These are phyloP conservation scores for Orussus abietinus DNA, from an alignment of 1,140 invertebrate species.

Conservation along the genomic window DNA sequence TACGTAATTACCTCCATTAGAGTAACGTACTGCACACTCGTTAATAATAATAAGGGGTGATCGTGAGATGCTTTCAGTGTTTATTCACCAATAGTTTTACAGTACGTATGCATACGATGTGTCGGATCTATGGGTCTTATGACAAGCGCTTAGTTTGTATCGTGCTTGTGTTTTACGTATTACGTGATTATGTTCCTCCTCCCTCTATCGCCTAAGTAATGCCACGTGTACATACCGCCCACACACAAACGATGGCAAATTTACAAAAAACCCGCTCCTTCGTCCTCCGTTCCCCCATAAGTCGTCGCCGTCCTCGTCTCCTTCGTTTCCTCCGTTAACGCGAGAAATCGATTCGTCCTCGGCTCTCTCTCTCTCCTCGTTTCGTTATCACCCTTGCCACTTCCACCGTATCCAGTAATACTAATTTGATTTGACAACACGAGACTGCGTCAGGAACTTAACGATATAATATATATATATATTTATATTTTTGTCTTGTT, in stretches of 20 bases:
- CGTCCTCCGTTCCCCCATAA: no score
- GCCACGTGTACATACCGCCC: constrained; percentile 27
- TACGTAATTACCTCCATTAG: no score
- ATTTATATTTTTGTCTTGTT: no score
- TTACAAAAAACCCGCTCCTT: constrained; percentile 30
- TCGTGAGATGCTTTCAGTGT: constrained; percentile 46
- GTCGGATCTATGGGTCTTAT: constrained; percentile 29
- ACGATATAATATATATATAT: constrained; percentile 25
- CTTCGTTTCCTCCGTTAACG: no score
- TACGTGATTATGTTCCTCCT: constrained; percentile 22
- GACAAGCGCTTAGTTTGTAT: constrained; percentile 30
- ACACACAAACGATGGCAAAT: constrained; percentile 35
- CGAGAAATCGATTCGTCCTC: no score
- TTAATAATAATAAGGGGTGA: no score
- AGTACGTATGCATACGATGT: constrained; percentile 41
- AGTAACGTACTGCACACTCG: no score
- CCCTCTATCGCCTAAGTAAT: constrained; percentile 27
- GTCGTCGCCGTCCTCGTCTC: no score
- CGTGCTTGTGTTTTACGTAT: constrained; percentile 23
- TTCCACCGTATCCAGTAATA: constrained; percentile 32
- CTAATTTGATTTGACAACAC: constrained; percentile 50
- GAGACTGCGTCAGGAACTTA: constrained; percentile 46
- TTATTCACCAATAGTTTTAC: constrained; percentile 52
- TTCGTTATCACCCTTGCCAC: constrained; percentile 23
- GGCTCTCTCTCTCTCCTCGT: no score